A percentile compares a stretch with the other conserved stretches of the same genome.
These are phyloP conservation scores for Urocitellus parryii DNA, from an alignment of 2,113 vertebrate genomes.

Conservation along the genomic window DNA sequence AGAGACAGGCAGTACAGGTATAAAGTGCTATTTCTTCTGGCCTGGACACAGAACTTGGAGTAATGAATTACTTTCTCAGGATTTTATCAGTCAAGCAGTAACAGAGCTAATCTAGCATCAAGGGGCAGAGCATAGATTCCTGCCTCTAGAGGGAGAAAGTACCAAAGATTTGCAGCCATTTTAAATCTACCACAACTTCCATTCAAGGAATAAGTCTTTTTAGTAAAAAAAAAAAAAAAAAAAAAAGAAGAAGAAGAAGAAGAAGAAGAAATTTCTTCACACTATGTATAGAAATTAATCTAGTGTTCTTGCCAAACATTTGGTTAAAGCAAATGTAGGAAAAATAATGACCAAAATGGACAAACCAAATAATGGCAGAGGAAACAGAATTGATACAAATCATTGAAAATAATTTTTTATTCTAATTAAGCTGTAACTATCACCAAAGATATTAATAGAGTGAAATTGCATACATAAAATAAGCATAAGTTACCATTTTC, in stretches of 20 bases:
- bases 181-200: background rate
- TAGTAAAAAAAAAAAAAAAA: background rate
- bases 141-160: background rate
- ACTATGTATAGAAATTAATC: background rate
- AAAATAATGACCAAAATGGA: background rate
- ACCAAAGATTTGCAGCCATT: background rate
- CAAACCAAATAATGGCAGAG: background rate
- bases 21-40: background rate
- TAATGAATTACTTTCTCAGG: background rate
- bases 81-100: background rate
- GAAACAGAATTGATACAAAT: background rate
- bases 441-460: background rate
- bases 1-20: background rate
- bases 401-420: constrained; percentile 5
- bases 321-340: background rate
- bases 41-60: background rate
- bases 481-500: background rate
- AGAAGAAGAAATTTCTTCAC: too few relatives aligned
- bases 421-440: background rate
- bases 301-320: background rate
- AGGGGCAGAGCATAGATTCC: background rate
- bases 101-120: background rate
- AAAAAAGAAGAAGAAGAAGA: too few relatives aligned
- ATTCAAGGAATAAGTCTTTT: background rate
- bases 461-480: background rate